Percentiles rank a stretch among this genome's conserved stretches.
Conservation (phyloP, 2,888 invertebrate genomes). For the Agrotis puta region DNA sequence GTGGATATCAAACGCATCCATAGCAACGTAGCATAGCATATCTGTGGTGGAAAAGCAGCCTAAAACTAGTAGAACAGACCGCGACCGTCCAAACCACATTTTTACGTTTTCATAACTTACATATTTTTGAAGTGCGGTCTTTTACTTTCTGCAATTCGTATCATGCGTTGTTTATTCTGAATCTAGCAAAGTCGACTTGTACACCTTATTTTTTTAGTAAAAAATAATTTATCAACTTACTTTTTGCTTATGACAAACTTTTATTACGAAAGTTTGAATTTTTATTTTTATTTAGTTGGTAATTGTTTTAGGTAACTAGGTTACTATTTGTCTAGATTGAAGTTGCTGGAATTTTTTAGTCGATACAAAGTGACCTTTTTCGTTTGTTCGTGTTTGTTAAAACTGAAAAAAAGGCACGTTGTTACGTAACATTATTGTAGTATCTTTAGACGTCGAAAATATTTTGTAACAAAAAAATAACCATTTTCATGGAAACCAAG, state of each 20-base stretch:
- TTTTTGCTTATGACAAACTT: background rate
- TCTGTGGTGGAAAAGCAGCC: no score
- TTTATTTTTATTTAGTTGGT: no score
- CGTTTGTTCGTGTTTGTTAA: background rate
- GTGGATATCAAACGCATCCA: no score
- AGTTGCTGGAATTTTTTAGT: background rate
- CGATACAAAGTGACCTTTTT: constrained; percentile 2
- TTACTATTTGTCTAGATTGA: constrained; percentile 7
- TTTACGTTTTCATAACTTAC: constrained; percentile 40
- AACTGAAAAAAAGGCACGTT: background rate
- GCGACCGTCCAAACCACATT: constrained; percentile 20
- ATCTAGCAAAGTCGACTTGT: constrained; percentile 23
- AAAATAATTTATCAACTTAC: background rate
- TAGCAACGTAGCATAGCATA: no score
- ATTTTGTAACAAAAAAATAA: background rate
- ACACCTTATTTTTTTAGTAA: constrained; percentile 4
- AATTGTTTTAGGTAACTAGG: constrained; percentile 27
- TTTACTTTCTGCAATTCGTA: constrained; percentile 20
- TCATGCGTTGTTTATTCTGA: constrained; percentile 24
- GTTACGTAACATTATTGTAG: background rate
- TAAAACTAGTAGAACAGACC: constrained; percentile 27
- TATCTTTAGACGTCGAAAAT: no score
- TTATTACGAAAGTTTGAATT: constrained; percentile 11
- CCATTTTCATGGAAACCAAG: background rate
- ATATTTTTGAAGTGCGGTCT: constrained; percentile 30